Conservation (phyloP, 1,140 invertebrate genomes). For the Nautilus pompilius region DNA sequence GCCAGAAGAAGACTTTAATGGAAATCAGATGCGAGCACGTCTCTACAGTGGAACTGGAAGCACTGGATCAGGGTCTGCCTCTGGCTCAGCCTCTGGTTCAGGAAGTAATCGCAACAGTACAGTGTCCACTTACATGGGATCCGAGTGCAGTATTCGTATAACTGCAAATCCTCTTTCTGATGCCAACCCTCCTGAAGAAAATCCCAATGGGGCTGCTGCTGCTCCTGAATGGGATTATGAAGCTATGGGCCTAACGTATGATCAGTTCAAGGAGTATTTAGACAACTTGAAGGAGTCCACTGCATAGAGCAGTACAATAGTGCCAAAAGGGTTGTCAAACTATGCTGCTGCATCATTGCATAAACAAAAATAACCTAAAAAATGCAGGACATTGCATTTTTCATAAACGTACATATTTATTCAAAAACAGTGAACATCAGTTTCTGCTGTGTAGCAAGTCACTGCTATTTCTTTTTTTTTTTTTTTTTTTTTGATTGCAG, state of each 20-base stretch:
- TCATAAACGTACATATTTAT: too few species aligned
- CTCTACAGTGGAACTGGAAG: conserved; percentile 2
- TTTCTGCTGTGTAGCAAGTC: too few species aligned
- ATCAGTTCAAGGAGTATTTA: conserved; percentile 96
- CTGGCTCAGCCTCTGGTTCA: conserved; percentile 13
- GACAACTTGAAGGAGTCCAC: conserved; percentile 89
- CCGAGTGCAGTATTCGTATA: conserved; percentile 56
- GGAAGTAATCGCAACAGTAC: conserved; percentile 47
- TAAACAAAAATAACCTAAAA: too few species aligned
- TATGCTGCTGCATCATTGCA: too few species aligned
- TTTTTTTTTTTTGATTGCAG: too few species aligned
- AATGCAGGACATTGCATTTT: too few species aligned
- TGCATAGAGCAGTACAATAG: too few species aligned
- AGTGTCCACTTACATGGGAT: conserved; percentile 52
- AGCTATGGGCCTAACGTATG: conserved; percentile 87
- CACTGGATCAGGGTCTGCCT: conserved; percentile 10
- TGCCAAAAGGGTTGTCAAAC: too few species aligned
- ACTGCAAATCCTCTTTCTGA: conserved; percentile 55
- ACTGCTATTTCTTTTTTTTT: too few species aligned
- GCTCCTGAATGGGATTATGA: conserved; percentile 18
- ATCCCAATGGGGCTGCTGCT: conserved; percentile 14
- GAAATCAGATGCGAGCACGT: conserved; percentile 37
- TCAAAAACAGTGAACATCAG: too few species aligned
- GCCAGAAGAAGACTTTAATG: conserved; percentile 55
- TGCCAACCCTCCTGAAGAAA: conserved; percentile 32